Conservation (phyloP, 1,140 invertebrate species). For the Aphis craccivora region DNA sequence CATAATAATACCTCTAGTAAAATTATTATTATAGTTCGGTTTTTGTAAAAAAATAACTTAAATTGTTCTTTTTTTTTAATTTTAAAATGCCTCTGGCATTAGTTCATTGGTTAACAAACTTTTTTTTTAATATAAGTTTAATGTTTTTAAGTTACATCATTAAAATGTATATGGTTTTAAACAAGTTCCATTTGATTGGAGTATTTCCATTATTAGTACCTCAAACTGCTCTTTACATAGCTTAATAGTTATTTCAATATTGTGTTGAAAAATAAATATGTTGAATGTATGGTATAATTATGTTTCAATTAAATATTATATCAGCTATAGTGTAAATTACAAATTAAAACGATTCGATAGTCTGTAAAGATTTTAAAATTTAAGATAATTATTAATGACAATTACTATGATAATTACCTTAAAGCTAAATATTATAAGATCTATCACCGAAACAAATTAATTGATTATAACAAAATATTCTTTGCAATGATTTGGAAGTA, state of each 20-base stretch:
- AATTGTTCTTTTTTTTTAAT: neutral
- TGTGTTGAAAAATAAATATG: neutral
- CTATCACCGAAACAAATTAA: neutral
- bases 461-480: neutral
- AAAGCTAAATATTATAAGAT: too few relatives aligned
- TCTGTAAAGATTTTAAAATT: too few relatives aligned
- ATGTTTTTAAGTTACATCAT: neutral
- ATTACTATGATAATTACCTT: too few relatives aligned
- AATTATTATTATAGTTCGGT: neutral
- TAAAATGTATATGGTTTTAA: neutral
- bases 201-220: neutral
- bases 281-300: neutral
- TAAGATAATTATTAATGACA: too few relatives aligned
- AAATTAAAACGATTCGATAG: too few relatives aligned
- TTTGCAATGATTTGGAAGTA: neutral
- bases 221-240: neutral
- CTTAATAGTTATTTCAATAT: neutral
- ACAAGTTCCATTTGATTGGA: neutral
- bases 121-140: conserved; percentile 5
- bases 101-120: neutral
- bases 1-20: neutral
- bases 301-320: neutral
- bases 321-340: too few relatives aligned
- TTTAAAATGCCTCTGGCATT: neutral
- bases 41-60: neutral